Evolutionary conservation across 2,113 vertebrate species (phyloP).

Genomic region (Otocyon megalotis): DNA sequence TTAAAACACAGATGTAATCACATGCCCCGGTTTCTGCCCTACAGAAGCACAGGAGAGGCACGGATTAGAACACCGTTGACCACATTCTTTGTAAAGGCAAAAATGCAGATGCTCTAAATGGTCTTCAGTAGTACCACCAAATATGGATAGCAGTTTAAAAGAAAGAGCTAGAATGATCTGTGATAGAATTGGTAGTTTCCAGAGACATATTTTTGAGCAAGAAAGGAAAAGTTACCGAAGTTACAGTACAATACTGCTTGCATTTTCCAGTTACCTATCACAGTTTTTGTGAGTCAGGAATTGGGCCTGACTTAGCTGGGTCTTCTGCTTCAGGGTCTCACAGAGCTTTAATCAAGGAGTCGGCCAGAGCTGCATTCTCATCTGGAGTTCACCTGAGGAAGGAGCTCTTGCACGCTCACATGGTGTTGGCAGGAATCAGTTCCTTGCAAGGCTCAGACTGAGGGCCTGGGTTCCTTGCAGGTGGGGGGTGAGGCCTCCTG

Average conservation of each 20-base stretch:
- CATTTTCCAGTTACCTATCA: rapidly evolving
- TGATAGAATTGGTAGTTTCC: neutral
- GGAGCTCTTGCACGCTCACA: neutral
- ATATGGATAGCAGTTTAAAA: neutral
- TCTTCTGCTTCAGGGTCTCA: neutral
- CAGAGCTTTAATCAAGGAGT: neutral
- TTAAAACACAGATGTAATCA: neutral
- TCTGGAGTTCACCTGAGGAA: neutral
- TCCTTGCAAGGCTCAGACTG: neutral
- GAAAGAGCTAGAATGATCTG: neutral
- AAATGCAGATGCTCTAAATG: neutral
- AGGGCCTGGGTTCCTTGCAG: neutral
- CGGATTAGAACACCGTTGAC: rapidly evolving
- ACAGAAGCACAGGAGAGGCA: neutral
- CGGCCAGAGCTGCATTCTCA: neutral
- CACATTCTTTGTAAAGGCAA: neutral
- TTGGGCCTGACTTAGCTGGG: rapidly evolving
- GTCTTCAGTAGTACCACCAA: neutral
- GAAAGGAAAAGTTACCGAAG: neutral
- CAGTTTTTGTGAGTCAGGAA: neutral
- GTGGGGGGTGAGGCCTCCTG: neutral
- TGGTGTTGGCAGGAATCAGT: neutral
- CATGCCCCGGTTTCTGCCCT: neutral
- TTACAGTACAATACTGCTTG: too few relatives aligned
- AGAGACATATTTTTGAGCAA: neutral